Percentiles rank a stretch among this genome's conserved stretches.
Evolutionary conservation across 2,888 invertebrate species (phyloP).

Genomic region (Busseola fusca): DNA sequence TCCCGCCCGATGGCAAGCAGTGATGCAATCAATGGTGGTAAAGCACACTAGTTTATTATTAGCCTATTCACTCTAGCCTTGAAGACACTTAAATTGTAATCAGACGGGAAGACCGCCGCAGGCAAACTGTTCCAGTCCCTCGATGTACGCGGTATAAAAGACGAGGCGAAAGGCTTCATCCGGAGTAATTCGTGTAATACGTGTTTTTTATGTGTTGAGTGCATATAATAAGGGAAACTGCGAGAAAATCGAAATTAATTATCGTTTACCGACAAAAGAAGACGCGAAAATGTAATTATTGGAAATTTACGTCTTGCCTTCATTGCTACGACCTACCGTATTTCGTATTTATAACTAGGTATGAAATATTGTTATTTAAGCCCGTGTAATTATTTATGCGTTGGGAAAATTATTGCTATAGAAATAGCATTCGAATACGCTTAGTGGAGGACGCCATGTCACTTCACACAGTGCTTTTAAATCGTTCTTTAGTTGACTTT

Average conservation of each 20-base stretch:
- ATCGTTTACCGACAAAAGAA: constrained; percentile 18
- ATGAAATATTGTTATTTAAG: constrained; percentile 19
- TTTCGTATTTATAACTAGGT: constrained; percentile 15
- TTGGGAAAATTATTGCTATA: constrained; percentile 10
- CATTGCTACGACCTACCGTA: constrained; percentile 23
- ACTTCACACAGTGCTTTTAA: constrained; percentile 13
- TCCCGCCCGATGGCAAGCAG: no score
- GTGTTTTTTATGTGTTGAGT: no score
- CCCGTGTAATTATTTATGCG: constrained; percentile 24
- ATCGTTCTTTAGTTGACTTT: constrained; percentile 9
- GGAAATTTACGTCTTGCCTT: constrained; percentile 13
- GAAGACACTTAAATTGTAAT: no score
- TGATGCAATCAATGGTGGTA: no score
- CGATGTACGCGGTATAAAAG: no score
- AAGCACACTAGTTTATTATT: no score
- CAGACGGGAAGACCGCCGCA: no score
- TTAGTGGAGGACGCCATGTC: constrained; percentile 1
- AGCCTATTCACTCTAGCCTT: no score
- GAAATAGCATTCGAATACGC: constrained; percentile 18
- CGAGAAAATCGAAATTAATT: constrained; percentile 31
- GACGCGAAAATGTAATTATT: constrained; percentile 21
- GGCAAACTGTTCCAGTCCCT: no score
- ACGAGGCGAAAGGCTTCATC: no score
- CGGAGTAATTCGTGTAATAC: no score
- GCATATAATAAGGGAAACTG: constrained; percentile 31